These are phyloP conservation scores for Salminus brasiliensis DNA, from an alignment of 2,113 vertebrate species.

Conservation along the genomic window DNA sequence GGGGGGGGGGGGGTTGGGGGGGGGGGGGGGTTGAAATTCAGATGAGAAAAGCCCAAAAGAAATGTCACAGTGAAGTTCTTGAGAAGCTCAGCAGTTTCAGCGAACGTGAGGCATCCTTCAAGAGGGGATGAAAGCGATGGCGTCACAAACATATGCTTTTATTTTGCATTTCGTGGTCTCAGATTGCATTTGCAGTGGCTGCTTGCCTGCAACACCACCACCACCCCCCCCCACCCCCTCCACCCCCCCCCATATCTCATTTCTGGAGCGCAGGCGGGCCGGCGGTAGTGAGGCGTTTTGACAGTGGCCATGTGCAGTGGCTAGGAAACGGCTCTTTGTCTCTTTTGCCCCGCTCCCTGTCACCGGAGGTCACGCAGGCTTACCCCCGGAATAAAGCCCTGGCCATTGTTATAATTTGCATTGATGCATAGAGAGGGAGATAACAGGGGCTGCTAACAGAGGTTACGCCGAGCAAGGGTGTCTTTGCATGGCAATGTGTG, in stretches of 20 bases:
- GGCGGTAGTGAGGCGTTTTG: constrained; percentile 51
- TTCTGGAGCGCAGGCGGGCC: constrained; percentile 44
- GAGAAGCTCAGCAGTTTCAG: constrained; percentile 36
- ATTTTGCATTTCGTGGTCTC: constrained; percentile 55
- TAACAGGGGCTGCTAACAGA: constrained; percentile 56
- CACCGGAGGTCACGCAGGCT: constrained; percentile 79
- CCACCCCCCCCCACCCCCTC: background rate
- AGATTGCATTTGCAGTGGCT: constrained; percentile 31
- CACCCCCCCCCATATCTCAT: constrained; percentile 26
- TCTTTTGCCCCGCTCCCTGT: constrained; percentile 66
- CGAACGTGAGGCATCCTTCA: constrained; percentile 13
- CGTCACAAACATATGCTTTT: constrained; percentile 48
- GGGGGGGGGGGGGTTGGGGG: background rate
- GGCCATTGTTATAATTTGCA: constrained; percentile 81
- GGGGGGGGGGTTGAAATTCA: constrained; percentile 2
- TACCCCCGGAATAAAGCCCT: constrained; percentile 74
- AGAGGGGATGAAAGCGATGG: constrained; percentile 5
- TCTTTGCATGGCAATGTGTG: constrained; percentile 74
- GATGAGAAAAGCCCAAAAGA: constrained; percentile 31
- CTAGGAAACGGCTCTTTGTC: constrained; percentile 76
- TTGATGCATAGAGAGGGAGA: constrained; percentile 76
- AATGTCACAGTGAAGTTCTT: constrained; percentile 36
- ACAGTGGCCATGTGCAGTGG: constrained; percentile 71
- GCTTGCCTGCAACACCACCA: background rate
- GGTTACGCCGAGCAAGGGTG: constrained; percentile 65